phyloP scores from a whole-genome alignment of 2,797 vertebrate species.

The Rhabdophis nuchalis region DNA sequence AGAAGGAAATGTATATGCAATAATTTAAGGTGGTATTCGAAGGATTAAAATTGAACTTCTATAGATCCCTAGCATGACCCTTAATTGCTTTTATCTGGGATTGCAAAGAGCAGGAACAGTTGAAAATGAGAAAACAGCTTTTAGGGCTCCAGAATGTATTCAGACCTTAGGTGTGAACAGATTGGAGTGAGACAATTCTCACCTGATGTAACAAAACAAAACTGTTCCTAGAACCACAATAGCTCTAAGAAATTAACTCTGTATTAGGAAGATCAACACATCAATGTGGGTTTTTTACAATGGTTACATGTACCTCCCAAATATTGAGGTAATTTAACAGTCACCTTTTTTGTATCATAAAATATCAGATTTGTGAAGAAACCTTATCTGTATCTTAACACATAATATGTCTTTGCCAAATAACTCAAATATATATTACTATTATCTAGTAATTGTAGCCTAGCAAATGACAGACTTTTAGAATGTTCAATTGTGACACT shows the following conservation, averaged over 20 bases:
- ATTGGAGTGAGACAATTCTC: slow-evolving; percentile 34
- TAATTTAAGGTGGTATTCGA: slow-evolving; percentile 33
- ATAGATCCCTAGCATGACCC: slow-evolving; percentile 43
- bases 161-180: slow-evolving; percentile 45
- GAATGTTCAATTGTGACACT: neutral
- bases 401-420: neutral
- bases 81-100: slow-evolving; percentile 42
- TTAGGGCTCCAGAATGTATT: slow-evolving; percentile 38
- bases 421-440: neutral
- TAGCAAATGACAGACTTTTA: neutral
- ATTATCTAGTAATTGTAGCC: neutral
- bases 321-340: neutral
- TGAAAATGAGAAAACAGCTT: slow-evolving; percentile 36
- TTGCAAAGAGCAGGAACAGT: slow-evolving; percentile 23
- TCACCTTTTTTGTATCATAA: neutral
- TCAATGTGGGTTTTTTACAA: neutral
- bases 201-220: slow-evolving; percentile 21
- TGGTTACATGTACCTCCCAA: neutral
- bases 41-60: slow-evolving; percentile 50
- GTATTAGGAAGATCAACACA: neutral
- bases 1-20: neutral
- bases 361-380: neutral
- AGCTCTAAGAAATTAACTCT: slow-evolving; percentile 10
- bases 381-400: neutral
- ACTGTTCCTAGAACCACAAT: neutral